These are phyloP conservation scores for Dicerorhinus sumatrensis DNA, from an alignment of 2,113 vertebrate species.

Conservation along the genomic window DNA sequence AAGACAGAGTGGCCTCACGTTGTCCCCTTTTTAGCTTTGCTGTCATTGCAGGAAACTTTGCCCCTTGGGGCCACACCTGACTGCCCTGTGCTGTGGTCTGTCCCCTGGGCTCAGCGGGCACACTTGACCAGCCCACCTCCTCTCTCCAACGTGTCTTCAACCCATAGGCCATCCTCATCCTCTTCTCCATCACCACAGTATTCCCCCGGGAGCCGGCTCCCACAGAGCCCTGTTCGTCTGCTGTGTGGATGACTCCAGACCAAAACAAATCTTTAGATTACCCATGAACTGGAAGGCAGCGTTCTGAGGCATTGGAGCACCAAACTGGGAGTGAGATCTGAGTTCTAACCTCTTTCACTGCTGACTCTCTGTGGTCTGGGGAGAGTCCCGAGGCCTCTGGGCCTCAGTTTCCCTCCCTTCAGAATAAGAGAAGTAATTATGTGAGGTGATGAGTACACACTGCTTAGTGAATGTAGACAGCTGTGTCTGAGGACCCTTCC, in stretches of 20 bases:
- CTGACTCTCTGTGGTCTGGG: neutral
- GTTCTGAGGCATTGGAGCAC: neutral
- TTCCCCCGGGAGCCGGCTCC: neutral
- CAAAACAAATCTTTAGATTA: neutral
- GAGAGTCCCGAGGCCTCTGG: neutral
- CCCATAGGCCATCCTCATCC: neutral
- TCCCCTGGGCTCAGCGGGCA: neutral
- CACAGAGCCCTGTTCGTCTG: neutral
- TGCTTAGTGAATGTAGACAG: neutral
- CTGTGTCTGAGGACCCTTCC: neutral
- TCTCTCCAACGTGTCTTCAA: neutral
- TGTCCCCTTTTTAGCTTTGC: too few species aligned
- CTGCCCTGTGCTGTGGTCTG: neutral
- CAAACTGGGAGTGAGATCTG: accelerated
- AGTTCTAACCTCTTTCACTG: neutral
- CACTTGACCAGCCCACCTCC: neutral
- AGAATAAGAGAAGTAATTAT: neutral
- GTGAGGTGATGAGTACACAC: neutral
- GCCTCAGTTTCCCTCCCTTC: neutral
- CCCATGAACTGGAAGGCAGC: neutral
- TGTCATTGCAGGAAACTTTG: neutral
- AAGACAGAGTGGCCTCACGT: neutral
- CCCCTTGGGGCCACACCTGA: too few species aligned
- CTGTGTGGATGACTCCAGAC: neutral
- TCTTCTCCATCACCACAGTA: neutral